Base-by-base conservation (phyloP, 1,140 invertebrate species). In the Drosophila parvula region DNA sequence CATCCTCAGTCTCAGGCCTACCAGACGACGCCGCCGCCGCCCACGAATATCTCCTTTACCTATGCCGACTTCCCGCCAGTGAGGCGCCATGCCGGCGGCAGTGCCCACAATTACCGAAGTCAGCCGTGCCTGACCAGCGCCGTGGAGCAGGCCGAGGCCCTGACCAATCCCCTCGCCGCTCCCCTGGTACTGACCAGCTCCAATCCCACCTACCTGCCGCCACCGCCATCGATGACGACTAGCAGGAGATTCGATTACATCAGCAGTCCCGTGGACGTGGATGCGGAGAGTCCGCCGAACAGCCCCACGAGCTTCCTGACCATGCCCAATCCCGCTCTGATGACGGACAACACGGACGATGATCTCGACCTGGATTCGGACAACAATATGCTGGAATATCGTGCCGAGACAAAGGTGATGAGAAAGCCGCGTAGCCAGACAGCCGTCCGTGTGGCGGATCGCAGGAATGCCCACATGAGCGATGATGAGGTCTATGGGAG, bases 331-430 rank as follows among this genome's bases (percentile, higher is more conserved):
- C 67, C 48, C 8, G 62, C 59, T 8, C 11, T 73, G 30, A 86
- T 71, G 44, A 90, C 89, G 9, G 90, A 91, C 60, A 90, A 89
- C 28, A 91, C 90, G 3, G 90, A 91, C 27, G 91, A 92, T 58
- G 90, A 91, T 58, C 74, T 91, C 28, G 91, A 92, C 9, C 28
- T 89, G 47, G 91, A 92, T 8, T 86, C 83, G 28, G 90, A 91
- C 41, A 78, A 79, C 30, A 92, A 92, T 57, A 68, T 92, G 57
- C 80, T 91, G 32, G 94, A 94, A 81, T 94, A 94, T 78, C 93
- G 92, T 27, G 94, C 94, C 5, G 94, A 94, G 62, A 94, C 94
- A 59, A 94, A 93, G 70, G 94, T 95, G 7, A 95, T 95, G 95
- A 92, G 93, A 14, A 95, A 94, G 4, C 95, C 95, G 0, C 93